Evolutionary conservation across 2,113 vertebrate species (phyloP).

Genomic region (Brachyistius frenatus): DNA sequence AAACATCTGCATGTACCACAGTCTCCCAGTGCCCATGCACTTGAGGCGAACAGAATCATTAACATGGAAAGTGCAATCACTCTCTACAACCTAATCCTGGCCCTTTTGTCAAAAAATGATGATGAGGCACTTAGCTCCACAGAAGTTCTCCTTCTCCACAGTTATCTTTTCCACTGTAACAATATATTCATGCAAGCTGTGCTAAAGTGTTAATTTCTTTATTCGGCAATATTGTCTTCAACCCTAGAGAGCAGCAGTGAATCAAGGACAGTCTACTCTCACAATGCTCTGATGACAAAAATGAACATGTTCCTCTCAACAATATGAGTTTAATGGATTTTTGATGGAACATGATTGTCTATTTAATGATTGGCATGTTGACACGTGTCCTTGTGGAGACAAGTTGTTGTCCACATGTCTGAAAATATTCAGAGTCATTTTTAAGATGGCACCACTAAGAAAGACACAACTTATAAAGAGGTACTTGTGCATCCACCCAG

Average conservation of each 20-base stretch:
- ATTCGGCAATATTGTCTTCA: slow-evolving; percentile 46
- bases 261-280: slow-evolving; percentile 23
- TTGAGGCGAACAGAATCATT: slow-evolving; percentile 51
- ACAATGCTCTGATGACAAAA: not conserved
- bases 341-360: not conserved
- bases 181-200: slow-evolving; percentile 42
- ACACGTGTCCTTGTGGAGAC: not conserved
- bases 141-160: not conserved
- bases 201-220: slow-evolving; percentile 43
- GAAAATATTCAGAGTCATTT: slow-evolving; percentile 5
- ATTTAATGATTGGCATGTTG: slow-evolving; percentile 5
- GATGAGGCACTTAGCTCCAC: slow-evolving; percentile 51
- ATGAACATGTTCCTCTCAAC: slow-evolving; percentile 16
- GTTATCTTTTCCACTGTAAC: slow-evolving; percentile 40
- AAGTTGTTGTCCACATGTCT: not conserved
- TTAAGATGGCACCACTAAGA: slow-evolving; percentile 13
- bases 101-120: slow-evolving; percentile 59
- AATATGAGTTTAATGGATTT: not conserved
- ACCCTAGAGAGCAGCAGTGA: slow-evolving; percentile 33
- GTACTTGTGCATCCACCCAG: not conserved
- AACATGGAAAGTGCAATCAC: slow-evolving; percentile 48
- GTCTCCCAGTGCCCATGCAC: slow-evolving; percentile 40
- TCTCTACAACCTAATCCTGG: slow-evolving; percentile 45
- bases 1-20: slow-evolving; percentile 50
- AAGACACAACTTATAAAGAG: not conserved